Percentiles rank a stretch among this genome's conserved stretches.
These are phyloP conservation scores for Monomorium pharaonis DNA, from an alignment of 1,140 invertebrate species.

Conservation along the genomic window DNA sequence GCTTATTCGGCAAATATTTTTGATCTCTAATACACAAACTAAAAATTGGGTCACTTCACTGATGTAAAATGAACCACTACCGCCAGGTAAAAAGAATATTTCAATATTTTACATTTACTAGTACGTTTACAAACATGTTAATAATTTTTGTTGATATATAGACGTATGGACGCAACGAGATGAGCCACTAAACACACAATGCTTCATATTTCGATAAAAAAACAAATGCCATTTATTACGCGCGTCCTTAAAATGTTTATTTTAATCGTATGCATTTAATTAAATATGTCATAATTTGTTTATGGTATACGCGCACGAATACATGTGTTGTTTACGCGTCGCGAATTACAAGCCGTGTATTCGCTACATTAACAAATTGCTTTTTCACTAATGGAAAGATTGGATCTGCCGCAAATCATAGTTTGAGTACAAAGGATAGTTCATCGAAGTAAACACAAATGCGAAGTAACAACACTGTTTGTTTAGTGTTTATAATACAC, in stretches of 20 bases:
- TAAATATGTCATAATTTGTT: conserved; percentile 30
- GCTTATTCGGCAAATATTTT: conserved; percentile 42
- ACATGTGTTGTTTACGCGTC: conserved; percentile 20
- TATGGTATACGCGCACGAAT: background rate
- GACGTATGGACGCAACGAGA: background rate
- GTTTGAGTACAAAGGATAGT: conserved; percentile 39
- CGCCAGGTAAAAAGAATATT: background rate
- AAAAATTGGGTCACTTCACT: conserved; percentile 27
- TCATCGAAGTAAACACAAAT: conserved; percentile 52
- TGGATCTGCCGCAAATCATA: conserved; percentile 35
- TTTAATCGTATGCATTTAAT: conserved; percentile 19
- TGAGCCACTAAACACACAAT: background rate
- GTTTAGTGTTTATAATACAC: conserved; percentile 33
- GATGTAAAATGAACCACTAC: conserved; percentile 22
- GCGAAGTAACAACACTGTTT: conserved; percentile 47
- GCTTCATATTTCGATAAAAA: background rate
- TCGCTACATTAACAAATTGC: conserved; percentile 51
- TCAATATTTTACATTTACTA: conserved; percentile 1
- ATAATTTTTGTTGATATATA: background rate
- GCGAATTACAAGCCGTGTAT: background rate
- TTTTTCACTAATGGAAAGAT: conserved; percentile 57
- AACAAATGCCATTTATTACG: background rate
- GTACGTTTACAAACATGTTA: background rate
- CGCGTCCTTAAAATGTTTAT: conserved; percentile 24
- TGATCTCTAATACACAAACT: conserved; percentile 28